Evolutionary conservation across 2,113 vertebrate species (phyloP), one percentile per base, ranked within the genome.

Genomic region (Lepisosteus oculatus): DNA sequence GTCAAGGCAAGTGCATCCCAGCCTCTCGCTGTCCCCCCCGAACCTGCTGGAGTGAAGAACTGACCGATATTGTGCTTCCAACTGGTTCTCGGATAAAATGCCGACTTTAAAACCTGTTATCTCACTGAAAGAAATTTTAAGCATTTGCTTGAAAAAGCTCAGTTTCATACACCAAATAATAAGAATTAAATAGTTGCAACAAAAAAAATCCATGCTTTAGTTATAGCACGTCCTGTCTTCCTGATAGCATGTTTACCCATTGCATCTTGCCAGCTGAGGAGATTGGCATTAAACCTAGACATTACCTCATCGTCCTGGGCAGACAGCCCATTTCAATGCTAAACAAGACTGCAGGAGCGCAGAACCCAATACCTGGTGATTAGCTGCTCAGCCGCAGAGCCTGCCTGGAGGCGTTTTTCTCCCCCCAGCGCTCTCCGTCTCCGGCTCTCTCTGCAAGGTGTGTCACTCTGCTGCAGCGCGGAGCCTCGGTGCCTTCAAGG

Each of bases 231-330:
- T 87, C 82, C 85, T 89, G 84, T 89, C 86, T 81, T 85, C 77
- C 85, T 82, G 81, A 81, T 87, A 85, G 89, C 85, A 85, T 86
- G 89, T 90, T 86, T 89, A 90, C 88, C 86, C 79, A n/a, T 81
- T 79, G 79, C 89, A 90, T 90, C 83, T 88, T 93, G 93, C 94
- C 94, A 95, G 93, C 92, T 90, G 87, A 85, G 89, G 90, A 92
- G 92, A 93, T 94, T 97, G 94, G 93, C 94, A 94, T 94, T 94
- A 93, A 94, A 96, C 91, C 93, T 93, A 97, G 95, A 97, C 95
- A 94, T 96, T 96, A 96, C 94, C 93, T 97, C 94, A 97, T 94
- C 90, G 88, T 93, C 91, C 93, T 91, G 93, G 94, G 94, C 94
- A 93, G 93, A 93, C 92, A 91, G 93, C 92, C 90, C 90, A 94